Evolutionary conservation across 2,888 invertebrate species (phyloP).

Genomic region (Pteria penguin): DNA sequence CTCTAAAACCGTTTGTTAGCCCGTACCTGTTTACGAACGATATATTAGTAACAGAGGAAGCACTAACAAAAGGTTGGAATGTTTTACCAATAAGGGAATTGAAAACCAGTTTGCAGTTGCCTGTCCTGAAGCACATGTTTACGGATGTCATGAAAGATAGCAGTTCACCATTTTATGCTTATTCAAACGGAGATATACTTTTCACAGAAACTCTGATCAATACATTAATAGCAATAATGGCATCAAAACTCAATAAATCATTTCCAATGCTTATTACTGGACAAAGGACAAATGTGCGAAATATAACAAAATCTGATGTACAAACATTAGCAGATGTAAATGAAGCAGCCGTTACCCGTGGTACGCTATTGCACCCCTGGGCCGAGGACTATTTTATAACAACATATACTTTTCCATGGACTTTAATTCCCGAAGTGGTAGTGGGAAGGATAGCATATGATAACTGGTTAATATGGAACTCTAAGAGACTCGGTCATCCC

Average conservation of each 20-base stretch:
- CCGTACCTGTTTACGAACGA: slow-evolving; percentile 65
- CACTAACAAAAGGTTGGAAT: slow-evolving; percentile 57
- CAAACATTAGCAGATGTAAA: neutral
- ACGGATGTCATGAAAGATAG: slow-evolving; percentile 58
- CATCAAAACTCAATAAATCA: neutral
- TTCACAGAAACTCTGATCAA: slow-evolving; percentile 60
- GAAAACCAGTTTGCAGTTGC: slow-evolving; percentile 61
- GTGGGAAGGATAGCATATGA: slow-evolving; percentile 55
- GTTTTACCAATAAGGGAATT: slow-evolving; percentile 54
- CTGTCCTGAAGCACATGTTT: slow-evolving; percentile 71
- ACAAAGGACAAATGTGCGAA: slow-evolving; percentile 35
- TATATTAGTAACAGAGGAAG: slow-evolving; percentile 42
- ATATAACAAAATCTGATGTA: slow-evolving; percentile 27
- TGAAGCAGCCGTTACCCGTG: slow-evolving; percentile 19
- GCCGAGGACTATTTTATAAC: slow-evolving; percentile 57
- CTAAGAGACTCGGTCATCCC: slow-evolving; percentile 22
- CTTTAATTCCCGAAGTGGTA: slow-evolving; percentile 50
- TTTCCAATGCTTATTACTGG: slow-evolving; percentile 35
- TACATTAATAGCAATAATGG: slow-evolving; percentile 46
- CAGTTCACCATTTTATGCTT: slow-evolving; percentile 66
- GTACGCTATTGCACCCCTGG: slow-evolving; percentile 30
- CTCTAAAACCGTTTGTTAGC: slow-evolving; percentile 57
- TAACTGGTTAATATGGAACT: slow-evolving; percentile 52
- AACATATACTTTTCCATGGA: slow-evolving; percentile 49
- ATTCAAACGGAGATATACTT: slow-evolving; percentile 70